Conservation (phyloP, 2,888 invertebrate species). For the Oscheius sp. region DNA sequence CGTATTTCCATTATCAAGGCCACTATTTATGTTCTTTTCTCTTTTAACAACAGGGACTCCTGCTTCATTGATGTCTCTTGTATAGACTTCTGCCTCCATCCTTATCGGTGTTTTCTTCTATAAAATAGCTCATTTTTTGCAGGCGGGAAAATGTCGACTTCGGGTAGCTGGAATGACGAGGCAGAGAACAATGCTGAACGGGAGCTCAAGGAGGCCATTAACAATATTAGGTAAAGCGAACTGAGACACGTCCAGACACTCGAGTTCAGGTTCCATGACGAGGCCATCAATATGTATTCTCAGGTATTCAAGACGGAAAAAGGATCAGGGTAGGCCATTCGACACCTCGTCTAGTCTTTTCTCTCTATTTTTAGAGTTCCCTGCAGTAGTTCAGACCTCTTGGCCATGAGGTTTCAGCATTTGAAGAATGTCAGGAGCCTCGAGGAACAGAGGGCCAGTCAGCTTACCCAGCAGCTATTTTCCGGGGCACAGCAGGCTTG, state of each 20-base stretch:
- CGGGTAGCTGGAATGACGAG: conserved; percentile 6
- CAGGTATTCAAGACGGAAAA: conserved; percentile 17
- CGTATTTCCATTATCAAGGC: no score
- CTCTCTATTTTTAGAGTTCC: not conserved
- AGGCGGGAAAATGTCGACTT: no score
- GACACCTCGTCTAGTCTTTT: no score
- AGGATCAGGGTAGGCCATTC: conserved; percentile 1
- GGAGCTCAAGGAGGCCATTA: conserved; percentile 23
- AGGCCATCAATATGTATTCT: conserved; percentile 23
- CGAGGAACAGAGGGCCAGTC: conserved; percentile 11
- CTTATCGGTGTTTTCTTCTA: conserved; percentile 2
- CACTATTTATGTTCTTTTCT: no score
- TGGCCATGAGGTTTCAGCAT: conserved; percentile 11
- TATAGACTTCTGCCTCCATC: not conserved
- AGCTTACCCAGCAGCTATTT: conserved; percentile 11
- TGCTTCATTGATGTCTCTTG: no score
- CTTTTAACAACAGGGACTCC: not conserved
- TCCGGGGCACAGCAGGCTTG: conserved; percentile 6
- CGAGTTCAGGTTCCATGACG: conserved; percentile 18
- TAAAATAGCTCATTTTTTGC: not conserved
- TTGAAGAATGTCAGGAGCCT: conserved; percentile 11
- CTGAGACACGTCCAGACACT: not conserved
- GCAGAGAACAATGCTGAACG: not conserved
- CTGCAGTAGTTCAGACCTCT: conserved; percentile 23
- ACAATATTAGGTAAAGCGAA: conserved; percentile 3